Evolutionary conservation across 1,140 invertebrate species (phyloP), one percentile per base, ranked within the genome.

Genomic region (Cheumatopsyche charites): DNA sequence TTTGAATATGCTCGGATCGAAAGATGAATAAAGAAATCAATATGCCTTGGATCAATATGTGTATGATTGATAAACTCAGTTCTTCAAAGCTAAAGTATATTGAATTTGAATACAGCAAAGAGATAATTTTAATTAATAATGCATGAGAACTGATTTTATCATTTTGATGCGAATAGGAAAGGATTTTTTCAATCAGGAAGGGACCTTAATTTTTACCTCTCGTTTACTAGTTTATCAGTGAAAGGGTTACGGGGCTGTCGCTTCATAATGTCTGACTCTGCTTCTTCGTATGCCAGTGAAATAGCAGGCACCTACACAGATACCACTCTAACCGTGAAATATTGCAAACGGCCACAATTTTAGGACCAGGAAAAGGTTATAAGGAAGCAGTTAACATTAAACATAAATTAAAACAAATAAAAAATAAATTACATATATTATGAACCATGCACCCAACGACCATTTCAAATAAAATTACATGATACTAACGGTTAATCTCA

Each of bases 251-350:
- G 91, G 85, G 98, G 98, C 85, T 92, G 92, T 85, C 97, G 91
- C 90, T 99, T 99, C 98, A 99, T 99, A 87, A 99, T 99, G 91
- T 99, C 98, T 85, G 94, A 95, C 88, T 99, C 98, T 80, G 98
- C 95, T 87, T 96, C 91, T 91, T 99, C 98, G 88, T 99, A 99
- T 84, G 98, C 97, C 87, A 99, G 90, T 80, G 98, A 99, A 88
- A 99, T 99, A 86, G 98, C 98, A 83, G 97, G 98, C 84, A 98
- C 93, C 94, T 96, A 88, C 83, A 82, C 84, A 86, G 81, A 86
- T 81, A 83, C 80, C 80, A 79, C 74, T 75, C 62, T 55, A 72
- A 63, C 67, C 58, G 47, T 63, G 70, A 63, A 52, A 71, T 63
- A 71, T 52, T 65, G 58, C 70, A 63, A 65, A 55, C 70, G 42